Evolutionary conservation across 1,140 invertebrate species (phyloP).

Genomic region (Asbolus verrucosus): DNA sequence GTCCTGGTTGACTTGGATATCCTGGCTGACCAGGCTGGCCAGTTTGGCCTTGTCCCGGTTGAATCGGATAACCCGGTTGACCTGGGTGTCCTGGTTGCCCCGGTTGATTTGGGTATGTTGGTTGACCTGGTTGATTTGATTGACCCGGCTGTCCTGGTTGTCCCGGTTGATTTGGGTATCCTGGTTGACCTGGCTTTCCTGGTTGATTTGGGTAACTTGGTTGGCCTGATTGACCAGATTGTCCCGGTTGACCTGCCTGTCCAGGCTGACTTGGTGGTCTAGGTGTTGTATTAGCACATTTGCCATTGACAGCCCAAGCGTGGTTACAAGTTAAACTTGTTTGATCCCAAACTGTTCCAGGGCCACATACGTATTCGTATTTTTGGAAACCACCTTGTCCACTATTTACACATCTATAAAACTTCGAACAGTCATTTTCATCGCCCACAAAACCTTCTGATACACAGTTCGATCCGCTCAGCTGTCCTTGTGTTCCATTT

Average conservation of each 20-base stretch:
- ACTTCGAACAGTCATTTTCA: slow-evolving; percentile 73
- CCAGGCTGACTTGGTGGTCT: slow-evolving; percentile 37
- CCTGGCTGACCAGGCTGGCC: slow-evolving; percentile 38
- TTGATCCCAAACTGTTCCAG: slow-evolving; percentile 61
- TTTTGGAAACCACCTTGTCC: slow-evolving; percentile 69
- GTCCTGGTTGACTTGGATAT: no score
- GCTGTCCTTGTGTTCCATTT: no score
- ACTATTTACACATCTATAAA: slow-evolving; percentile 76
- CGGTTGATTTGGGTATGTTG: slow-evolving; percentile 42
- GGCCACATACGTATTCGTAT: slow-evolving; percentile 75
- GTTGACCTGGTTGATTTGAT: slow-evolving; percentile 40
- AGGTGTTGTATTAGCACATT: no score
- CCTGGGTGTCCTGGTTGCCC: neutral
- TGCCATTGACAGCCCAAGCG: slow-evolving; percentile 33
- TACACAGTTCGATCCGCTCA: no score
- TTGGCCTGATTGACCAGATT: slow-evolving; percentile 42
- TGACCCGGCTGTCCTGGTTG: no score
- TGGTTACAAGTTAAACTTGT: slow-evolving; percentile 39
- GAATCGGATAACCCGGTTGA: no score
- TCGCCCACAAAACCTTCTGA: slow-evolving; percentile 72
- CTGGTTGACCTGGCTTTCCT: neutral
- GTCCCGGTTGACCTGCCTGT: no score
- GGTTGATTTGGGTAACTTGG: slow-evolving; percentile 40
- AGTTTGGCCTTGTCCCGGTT: slow-evolving; percentile 38
- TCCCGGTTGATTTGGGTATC: slow-evolving; percentile 36